These are phyloP conservation scores for Syngnathus floridae DNA, from an alignment of 2,113 vertebrate species.

Conservation along the genomic window DNA sequence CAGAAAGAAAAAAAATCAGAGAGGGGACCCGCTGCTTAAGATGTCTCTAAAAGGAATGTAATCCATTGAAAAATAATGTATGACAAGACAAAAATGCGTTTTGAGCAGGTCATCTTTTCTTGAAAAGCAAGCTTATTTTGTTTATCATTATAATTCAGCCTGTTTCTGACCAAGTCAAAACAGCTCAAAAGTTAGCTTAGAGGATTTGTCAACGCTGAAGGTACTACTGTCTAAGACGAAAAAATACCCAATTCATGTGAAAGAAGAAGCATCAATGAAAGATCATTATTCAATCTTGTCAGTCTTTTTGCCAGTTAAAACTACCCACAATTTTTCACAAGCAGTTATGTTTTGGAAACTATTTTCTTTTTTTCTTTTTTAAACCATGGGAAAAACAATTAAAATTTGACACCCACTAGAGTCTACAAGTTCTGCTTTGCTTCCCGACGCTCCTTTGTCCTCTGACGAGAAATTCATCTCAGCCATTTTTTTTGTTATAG, in stretches of 20 bases:
- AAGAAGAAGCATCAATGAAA: too few relatives aligned
- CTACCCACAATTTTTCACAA: neutral
- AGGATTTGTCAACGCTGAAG: neutral
- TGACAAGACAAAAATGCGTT: neutral
- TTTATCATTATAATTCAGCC: neutral
- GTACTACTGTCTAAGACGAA: neutral
- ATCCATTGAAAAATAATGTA: neutral
- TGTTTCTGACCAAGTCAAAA: neutral
- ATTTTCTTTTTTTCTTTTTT: neutral
- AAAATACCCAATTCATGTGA: neutral
- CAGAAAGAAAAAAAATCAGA: too few relatives aligned
- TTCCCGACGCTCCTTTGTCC: slow-evolving; percentile 45
- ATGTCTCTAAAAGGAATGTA: too few relatives aligned
- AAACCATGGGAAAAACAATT: neutral
- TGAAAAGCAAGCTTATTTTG: neutral
- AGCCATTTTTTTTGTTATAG: slow-evolving; percentile 82
- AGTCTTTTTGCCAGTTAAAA: neutral
- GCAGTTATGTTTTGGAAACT: neutral
- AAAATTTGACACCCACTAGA: slow-evolving; percentile 44
- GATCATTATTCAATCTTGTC: too few relatives aligned
- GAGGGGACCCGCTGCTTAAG: too few relatives aligned
- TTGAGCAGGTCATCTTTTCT: neutral
- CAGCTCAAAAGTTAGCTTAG: neutral
- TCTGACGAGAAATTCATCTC: slow-evolving; percentile 82
- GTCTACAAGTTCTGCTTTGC: slow-evolving; percentile 45